Conservation (phyloP, 1,140 invertebrate genomes). For the Antheraea pernyi region DNA sequence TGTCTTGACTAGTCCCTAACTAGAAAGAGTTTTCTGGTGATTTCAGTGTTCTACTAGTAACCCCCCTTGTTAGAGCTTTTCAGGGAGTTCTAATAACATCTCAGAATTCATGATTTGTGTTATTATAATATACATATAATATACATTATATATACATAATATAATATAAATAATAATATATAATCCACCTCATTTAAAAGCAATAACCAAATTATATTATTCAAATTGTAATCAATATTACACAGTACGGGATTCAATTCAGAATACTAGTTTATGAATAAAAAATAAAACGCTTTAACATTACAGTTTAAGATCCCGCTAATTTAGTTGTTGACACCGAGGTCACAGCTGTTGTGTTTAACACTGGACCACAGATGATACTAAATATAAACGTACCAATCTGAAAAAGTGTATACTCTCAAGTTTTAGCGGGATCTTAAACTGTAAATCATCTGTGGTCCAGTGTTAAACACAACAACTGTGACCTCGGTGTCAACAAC, state of each 20-base stretch:
- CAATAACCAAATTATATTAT: background rate
- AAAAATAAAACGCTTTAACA: background rate
- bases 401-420: too few relatives aligned
- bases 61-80: too few relatives aligned
- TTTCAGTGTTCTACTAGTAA: too few relatives aligned
- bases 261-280: background rate
- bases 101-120: too few relatives aligned
- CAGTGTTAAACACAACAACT: background rate
- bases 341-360: background rate
- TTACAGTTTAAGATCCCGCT: background rate
- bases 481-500: conserved; percentile 10
- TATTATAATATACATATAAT: too few relatives aligned
- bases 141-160: too few relatives aligned
- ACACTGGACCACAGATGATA: conserved; percentile 8
- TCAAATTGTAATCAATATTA: background rate
- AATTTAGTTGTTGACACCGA: conserved; percentile 6
- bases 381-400: background rate
- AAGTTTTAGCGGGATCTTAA: background rate
- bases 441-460: background rate
- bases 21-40: too few relatives aligned
- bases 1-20: too few relatives aligned
- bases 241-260: background rate
- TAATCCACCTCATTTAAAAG: too few relatives aligned
- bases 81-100: too few relatives aligned
- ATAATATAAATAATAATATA: too few relatives aligned